phyloP scores from a whole-genome alignment of 2,888 invertebrate species.

The Platypus cylindrus region DNA sequence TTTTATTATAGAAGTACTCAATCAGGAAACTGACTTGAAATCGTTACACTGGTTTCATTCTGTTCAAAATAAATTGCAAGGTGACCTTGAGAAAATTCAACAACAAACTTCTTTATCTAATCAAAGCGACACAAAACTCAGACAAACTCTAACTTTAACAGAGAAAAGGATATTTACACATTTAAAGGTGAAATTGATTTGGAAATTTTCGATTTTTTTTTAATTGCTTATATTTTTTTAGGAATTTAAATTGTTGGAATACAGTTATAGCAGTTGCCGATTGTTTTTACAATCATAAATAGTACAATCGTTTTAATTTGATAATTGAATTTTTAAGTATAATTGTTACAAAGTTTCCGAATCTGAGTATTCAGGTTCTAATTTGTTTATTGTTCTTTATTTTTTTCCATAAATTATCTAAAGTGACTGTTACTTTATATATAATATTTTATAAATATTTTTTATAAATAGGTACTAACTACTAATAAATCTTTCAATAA shows the following conservation, averaged over 20 bases:
- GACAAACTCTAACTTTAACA: constrained; percentile 82
- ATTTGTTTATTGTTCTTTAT: too few relatives aligned
- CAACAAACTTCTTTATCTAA: constrained; percentile 40
- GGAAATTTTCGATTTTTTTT: constrained; percentile 3
- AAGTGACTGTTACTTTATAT: too few relatives aligned
- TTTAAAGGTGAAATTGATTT: constrained; percentile 43
- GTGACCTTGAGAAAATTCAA: constrained; percentile 45
- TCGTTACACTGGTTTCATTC: constrained; percentile 92
- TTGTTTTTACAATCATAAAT: constrained; percentile 60
- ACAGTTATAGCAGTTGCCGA: constrained; percentile 84
- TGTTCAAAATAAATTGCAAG: constrained; percentile 57
- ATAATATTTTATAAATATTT: too few relatives aligned
- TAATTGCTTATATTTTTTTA: constrained; percentile 35
- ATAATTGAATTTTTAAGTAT: too few relatives aligned
- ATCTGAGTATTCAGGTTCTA: too few relatives aligned
- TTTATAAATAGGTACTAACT: too few relatives aligned
- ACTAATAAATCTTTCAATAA: too few relatives aligned
- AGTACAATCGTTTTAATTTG: too few relatives aligned
- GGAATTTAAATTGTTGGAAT: constrained; percentile 85
- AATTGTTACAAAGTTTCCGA: too few relatives aligned
- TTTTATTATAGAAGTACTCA: constrained; percentile 80
- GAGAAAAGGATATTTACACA: constrained; percentile 70
- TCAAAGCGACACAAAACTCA: constrained; percentile 73
- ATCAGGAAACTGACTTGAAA: constrained; percentile 76
- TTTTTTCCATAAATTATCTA: too few relatives aligned